These are phyloP conservation scores for Monodelphis domestica DNA, from an alignment of 2,797 vertebrate genomes.

Conservation along the genomic window DNA sequence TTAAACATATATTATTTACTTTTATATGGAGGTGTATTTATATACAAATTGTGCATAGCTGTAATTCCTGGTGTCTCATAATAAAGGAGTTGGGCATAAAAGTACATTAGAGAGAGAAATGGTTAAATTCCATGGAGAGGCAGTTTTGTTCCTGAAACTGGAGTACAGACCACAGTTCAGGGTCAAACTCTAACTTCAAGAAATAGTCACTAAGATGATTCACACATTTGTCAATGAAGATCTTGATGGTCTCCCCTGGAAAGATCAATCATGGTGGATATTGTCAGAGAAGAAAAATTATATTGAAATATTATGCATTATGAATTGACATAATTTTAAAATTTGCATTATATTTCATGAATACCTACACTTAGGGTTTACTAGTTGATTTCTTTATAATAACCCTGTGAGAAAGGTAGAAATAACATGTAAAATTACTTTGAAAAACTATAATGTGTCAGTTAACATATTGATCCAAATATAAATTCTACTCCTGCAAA, in stretches of 20 bases:
- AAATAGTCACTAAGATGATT: constrained; percentile 96
- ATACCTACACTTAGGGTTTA: neutral
- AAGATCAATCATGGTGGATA: neutral
- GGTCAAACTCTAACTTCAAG: constrained; percentile 93
- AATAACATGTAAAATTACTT: neutral
- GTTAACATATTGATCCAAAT: neutral
- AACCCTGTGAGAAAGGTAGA: neutral
- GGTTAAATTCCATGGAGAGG: constrained; percentile 94
- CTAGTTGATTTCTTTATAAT: neutral
- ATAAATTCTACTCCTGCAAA: neutral
- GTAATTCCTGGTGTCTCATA: constrained; percentile 88
- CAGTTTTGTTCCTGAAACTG: constrained; percentile 96
- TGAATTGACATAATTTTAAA: too few relatives aligned
- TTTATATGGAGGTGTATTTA: too few relatives aligned
- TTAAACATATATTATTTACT: too few relatives aligned
- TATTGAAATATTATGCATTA: too few relatives aligned
- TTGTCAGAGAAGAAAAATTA: too few relatives aligned
- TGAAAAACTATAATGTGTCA: too few relatives aligned
- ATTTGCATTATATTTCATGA: too few relatives aligned
- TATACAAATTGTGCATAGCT: constrained; percentile 91
- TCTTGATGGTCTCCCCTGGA: constrained; percentile 94
- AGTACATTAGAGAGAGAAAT: constrained; percentile 98
- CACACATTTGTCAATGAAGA: constrained; percentile 96
- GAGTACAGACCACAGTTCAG: constrained; percentile 88
- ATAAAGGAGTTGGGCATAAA: constrained; percentile 95